Evolutionary conservation across 2,113 vertebrate genomes (phyloP).

Genomic region (Nipponia nippon): DNA sequence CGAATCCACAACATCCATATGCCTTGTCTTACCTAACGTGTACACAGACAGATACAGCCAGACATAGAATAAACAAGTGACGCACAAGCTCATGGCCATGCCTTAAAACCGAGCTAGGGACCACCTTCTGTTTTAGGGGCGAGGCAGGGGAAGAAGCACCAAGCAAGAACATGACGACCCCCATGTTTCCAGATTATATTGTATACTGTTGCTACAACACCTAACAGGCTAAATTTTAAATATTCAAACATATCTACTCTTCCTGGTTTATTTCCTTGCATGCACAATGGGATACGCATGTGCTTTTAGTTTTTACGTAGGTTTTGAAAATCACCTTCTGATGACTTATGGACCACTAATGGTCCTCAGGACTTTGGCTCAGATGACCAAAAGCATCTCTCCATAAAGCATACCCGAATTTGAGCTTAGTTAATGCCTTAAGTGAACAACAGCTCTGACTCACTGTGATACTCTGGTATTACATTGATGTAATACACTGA

Average conservation of each 20-base stretch:
- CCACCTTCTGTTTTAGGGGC: neutral
- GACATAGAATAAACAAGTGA: neutral
- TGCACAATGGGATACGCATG: accelerated
- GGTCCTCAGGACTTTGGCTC: neutral
- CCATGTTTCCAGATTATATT: neutral
- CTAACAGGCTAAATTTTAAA: neutral
- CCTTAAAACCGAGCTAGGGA: neutral
- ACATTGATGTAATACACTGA: neutral
- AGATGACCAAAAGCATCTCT: neutral
- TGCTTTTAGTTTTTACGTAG: neutral
- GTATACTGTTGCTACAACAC: neutral
- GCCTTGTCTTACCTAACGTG: neutral
- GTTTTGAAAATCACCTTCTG: neutral
- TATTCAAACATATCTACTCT: neutral
- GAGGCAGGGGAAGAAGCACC: neutral
- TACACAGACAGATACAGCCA: neutral
- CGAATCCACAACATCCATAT: neutral
- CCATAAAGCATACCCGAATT: neutral
- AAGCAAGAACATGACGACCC: neutral
- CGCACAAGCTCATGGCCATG: neutral
- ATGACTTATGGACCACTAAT: neutral
- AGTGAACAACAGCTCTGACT: neutral
- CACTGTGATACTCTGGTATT: neutral
- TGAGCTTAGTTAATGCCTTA: neutral
- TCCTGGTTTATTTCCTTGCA: neutral